A percentile compares a stretch with the other conserved stretches of the same genome.
phyloP scores from a whole-genome alignment of 2,113 vertebrate genomes.

The Vimba vimba region DNA sequence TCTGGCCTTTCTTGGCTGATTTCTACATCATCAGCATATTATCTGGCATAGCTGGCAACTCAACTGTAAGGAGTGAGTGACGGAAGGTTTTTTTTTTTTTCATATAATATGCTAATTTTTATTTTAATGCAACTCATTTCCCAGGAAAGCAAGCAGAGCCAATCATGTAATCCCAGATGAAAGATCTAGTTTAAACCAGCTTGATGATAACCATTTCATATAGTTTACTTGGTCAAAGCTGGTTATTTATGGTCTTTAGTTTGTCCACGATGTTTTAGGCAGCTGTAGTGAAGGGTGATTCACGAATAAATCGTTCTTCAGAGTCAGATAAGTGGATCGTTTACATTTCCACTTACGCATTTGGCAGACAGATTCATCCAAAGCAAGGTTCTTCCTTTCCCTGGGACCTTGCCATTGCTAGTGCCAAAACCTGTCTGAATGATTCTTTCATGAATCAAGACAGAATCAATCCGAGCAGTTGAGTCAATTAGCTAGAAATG shows the following conservation, averaged over 20 bases:
- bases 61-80: conserved; percentile 5
- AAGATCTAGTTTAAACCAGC: neutral
- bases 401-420: too few relatives aligned
- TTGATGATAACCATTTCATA: too few relatives aligned
- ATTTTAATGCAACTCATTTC: neutral
- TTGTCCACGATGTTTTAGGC: neutral
- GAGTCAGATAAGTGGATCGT: neutral
- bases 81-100: too few relatives aligned
- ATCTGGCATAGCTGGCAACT: neutral
- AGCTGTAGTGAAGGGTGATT: neutral
- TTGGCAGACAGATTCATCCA: too few relatives aligned
- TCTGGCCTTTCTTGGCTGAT: neutral
- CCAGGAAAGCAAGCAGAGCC: neutral
- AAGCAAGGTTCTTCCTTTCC: too few relatives aligned
- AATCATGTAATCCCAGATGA: neutral
- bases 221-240: neutral
- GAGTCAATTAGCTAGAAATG: too few relatives aligned
- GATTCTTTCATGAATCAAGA: neutral
- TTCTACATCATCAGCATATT: neutral
- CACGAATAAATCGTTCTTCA: neutral
- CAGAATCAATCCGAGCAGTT: too few relatives aligned
- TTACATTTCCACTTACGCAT: neutral
- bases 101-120: neutral
- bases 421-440: neutral
- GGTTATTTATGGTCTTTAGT: neutral